Base-by-base conservation (phyloP, 2,888 invertebrate species). In the Tortricodes alternella region DNA sequence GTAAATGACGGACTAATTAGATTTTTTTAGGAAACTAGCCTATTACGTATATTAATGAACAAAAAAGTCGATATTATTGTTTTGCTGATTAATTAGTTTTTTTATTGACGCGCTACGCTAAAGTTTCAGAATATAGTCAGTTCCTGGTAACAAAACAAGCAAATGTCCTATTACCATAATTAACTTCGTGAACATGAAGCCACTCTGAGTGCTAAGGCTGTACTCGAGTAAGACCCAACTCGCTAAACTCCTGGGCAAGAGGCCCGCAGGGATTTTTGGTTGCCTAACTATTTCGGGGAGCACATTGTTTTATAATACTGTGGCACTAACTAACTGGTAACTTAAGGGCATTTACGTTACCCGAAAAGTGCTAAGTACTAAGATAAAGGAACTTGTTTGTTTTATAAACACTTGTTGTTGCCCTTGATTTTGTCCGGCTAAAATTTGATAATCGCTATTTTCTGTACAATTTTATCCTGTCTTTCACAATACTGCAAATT, bases 231-330 rank as follows among this genome's bases (percentile, higher is more conserved):
- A 27, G 27, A 15, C 48, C 19, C 27, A 49, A 49, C 41, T 55
- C 11, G n/a, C 44, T 44, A 24, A 48, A 39, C 53, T 53, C 53
- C 18, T 39, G 32, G 43, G 43, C 50, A 44, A 52, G 38, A 23
- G 46, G 24, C 46, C 46, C 53, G 39, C 34, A 41, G 48, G 48
- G 55, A 55, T 55, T 55, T 55, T 49, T 55, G 35, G 55, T 49
- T 43, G 21, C 27, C 8, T 35, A 55, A 55, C 55, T 49, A 49
- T 55, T 41, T 43, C 15, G 46, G 19, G 27, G 21, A 18, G 41
- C 41, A 24, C 34, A 34, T 48, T 53, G 53, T 53, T 53, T 53
- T 48, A 53, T 41, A 53, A 53, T 39, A 18, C 13, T 46, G 38
- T 53, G 38, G 46, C 29, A 46, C 11, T 11, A n/a, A 38, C 32